A percentile compares a stretch with the other conserved stretches of the same genome.
Conservation (phyloP, 1,140 invertebrate species). For the Drosophila grimshawi region DNA sequence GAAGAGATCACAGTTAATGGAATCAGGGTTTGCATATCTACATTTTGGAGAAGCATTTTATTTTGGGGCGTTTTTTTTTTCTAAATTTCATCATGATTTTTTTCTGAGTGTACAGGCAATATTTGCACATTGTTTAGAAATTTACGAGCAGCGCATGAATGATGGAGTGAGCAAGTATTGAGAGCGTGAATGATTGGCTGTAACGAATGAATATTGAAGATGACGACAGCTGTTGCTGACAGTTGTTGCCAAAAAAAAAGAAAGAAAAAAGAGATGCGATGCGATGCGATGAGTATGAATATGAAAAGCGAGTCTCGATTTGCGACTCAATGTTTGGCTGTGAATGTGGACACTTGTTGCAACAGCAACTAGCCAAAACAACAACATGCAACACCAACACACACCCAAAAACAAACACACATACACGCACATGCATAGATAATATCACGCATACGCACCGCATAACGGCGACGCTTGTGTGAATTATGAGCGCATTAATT, state of each 20-base stretch:
- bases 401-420: conserved; percentile 16
- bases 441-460: conserved; percentile 50
- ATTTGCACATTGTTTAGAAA: conserved; percentile 68
- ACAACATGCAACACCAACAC: conserved; percentile 16
- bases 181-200: conserved; percentile 76
- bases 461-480: conserved; percentile 31
- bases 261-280: conserved; percentile 25
- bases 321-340: conserved; percentile 27
- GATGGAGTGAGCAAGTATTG: conserved; percentile 55
- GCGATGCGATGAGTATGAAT: conserved; percentile 2
- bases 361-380: conserved; percentile 7
- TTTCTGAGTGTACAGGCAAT: conserved; percentile 33
- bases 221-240: conserved; percentile 75
- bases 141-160: conserved; percentile 54
- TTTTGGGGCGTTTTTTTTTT: too few relatives aligned
- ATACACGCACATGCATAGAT: conserved; percentile 2
- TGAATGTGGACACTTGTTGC: conserved; percentile 78
- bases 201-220: conserved; percentile 79
- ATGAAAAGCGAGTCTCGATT: not conserved
- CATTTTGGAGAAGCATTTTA: too few relatives aligned
- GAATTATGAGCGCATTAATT: conserved; percentile 83
- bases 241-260: conserved; percentile 28
- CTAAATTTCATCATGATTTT: too few relatives aligned
- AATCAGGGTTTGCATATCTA: too few relatives aligned
- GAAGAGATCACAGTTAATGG: too few relatives aligned